Evolutionary conservation across 2,888 invertebrate genomes (phyloP).

Genomic region (Phengaris arion): DNA sequence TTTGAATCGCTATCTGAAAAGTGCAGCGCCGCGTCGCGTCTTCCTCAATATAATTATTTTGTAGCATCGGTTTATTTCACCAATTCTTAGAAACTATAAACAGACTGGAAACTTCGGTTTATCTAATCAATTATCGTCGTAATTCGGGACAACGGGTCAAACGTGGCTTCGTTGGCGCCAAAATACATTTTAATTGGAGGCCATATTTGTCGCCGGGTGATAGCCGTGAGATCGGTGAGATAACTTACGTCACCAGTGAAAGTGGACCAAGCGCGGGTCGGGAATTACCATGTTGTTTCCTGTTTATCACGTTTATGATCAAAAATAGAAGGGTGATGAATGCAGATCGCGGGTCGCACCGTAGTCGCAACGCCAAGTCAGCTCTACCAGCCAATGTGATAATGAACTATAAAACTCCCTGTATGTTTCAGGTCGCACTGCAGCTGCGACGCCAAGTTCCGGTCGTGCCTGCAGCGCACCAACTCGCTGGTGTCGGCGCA

Average conservation of each 20-base stretch:
- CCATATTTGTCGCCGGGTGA: constrained; percentile 8
- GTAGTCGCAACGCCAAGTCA: constrained; percentile 83
- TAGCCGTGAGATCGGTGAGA: constrained; percentile 2
- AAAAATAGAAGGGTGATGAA: background rate
- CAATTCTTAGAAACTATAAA: background rate
- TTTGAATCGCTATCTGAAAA: too few relatives aligned
- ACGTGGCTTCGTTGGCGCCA: background rate
- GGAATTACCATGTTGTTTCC: background rate
- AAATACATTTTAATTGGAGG: constrained; percentile 4
- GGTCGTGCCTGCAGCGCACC: constrained; percentile 81
- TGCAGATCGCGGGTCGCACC: constrained; percentile 79
- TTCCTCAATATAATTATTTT: too few relatives aligned
- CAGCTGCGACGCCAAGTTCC: constrained; percentile 84
- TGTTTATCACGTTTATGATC: background rate
- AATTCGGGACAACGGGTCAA: background rate
- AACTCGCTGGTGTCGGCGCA: constrained; percentile 76
- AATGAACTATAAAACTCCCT: too few relatives aligned
- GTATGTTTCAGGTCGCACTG: constrained; percentile 81
- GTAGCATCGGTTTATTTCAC: background rate
- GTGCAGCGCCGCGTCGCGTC: too few relatives aligned
- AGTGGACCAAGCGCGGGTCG: constrained; percentile 29
- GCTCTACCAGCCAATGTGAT: too few relatives aligned
- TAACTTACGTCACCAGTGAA: constrained; percentile 31
- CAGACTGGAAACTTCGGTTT: background rate
- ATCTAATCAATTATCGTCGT: background rate